Evolutionary conservation across 1,140 invertebrate genomes (phyloP).

Genomic region (Procambarus virginalis): DNA sequence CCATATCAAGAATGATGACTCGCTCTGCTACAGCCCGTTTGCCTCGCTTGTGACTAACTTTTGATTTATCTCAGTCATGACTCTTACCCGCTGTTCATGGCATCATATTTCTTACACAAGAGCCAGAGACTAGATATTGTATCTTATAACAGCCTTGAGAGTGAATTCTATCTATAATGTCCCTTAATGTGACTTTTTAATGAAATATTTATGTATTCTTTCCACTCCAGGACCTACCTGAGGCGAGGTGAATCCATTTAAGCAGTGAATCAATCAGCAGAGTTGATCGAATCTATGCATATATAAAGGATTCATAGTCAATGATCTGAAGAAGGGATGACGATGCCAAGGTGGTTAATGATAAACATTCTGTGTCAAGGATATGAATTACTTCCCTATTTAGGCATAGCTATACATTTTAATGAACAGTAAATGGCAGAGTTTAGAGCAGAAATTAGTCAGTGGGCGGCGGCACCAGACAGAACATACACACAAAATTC

Average conservation of each 20-base stretch:
- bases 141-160: too few relatives aligned
- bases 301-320: not conserved
- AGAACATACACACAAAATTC: too few relatives aligned
- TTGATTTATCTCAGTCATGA: constrained; percentile 14
- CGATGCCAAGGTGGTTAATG: too few relatives aligned
- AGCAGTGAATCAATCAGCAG: not conserved
- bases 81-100: not conserved
- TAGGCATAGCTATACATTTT: not conserved
- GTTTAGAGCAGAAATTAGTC: too few relatives aligned
- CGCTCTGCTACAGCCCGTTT: not conserved
- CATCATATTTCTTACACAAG: too few relatives aligned
- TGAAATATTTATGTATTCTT: not conserved
- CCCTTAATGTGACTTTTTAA: not conserved
- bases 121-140: too few relatives aligned
- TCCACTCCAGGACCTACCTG: too few relatives aligned
- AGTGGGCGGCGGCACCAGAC: too few relatives aligned
- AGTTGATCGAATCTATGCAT: not conserved
- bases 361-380: not conserved
- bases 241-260: too few relatives aligned
- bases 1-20: constrained; percentile 40
- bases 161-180: not conserved
- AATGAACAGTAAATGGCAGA: not conserved
- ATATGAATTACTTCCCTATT: not conserved
- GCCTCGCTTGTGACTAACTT: not conserved
- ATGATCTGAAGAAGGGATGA: too few relatives aligned